Base-by-base conservation (phyloP, 2,888 invertebrate species). In the Halocaridina rubra region DNA sequence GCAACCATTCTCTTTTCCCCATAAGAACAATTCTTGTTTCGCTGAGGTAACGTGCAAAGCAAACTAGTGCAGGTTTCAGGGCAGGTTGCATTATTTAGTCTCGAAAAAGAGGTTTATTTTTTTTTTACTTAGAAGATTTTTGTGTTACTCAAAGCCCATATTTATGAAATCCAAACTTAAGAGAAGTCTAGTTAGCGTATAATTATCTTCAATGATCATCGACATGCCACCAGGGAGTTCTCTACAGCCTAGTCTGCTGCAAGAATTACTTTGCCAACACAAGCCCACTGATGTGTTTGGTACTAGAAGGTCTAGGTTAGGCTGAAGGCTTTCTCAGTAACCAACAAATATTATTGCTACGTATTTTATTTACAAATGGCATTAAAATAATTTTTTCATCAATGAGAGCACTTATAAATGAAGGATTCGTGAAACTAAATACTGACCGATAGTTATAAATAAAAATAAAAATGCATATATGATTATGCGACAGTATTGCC, bases 201-300 rank as follows among this genome's bases (percentile, higher is more conserved):
- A n/a, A n/a, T n/a, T n/a, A 69, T 69, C 16, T n/a, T 69, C 30
- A 29, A n/a, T 69, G 30, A 69, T 29, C 16, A 30, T 27, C 19
- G n/a, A 69, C 29, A 74, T 46, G 46, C 72, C 46, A 46, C 72
- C 76, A 61, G 76, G 76, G 76, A n/a, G 24, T 77, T 77, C 32
- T 77, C 72, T 72, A 71, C 72, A 39, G 80, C 80, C 80, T 80
- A 72, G 72, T 80, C 80, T 72, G 80, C 72, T 80, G 80, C 71
- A 30, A 80, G 80, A 72, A 59, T 77, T 59, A 72, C 72, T 39
- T 80, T 80, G 80, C 80, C 72, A 80, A 72, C 80, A 80, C 61
- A 72, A 32, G 39, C 59, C 80, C 80, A 80, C 80, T 59, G 72
- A 57, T 80, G 80, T 80, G 80, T 80, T 72, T 71, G 53, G 80